These are phyloP conservation scores for Cremastinae sp. DNA, from an alignment of 2,888 invertebrate species.

Conservation along the genomic window DNA sequence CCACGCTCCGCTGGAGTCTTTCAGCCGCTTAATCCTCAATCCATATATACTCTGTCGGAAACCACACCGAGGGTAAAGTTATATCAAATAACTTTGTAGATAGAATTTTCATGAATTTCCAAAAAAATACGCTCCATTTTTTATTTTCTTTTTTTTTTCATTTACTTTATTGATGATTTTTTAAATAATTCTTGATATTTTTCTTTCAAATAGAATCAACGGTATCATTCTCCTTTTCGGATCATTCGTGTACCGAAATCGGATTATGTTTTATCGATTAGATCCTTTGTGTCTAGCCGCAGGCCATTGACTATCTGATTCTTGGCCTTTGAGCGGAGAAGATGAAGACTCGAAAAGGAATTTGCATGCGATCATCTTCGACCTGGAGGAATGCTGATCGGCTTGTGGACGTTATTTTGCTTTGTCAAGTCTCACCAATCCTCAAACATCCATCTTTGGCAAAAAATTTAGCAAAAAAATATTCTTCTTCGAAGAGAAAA, in stretches of 20 bases:
- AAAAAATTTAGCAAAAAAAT: background rate
- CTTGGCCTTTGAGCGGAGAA: background rate
- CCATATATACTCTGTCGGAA: constrained; percentile 4
- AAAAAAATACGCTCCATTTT: too few relatives aligned
- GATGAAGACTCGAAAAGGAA: constrained; percentile 54
- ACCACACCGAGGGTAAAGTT: too few relatives aligned
- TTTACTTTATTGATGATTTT: too few relatives aligned
- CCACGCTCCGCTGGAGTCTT: constrained; percentile 48
- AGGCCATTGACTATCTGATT: constrained; percentile 10
- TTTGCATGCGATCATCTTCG: constrained; percentile 65
- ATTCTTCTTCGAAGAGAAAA: background rate
- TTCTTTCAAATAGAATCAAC: too few relatives aligned
- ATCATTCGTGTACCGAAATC: constrained; percentile 62
- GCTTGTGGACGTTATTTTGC: constrained; percentile 14
- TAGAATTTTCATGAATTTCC: too few relatives aligned
- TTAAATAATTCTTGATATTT: too few relatives aligned
- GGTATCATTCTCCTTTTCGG: constrained; percentile 31
- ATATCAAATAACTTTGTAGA: too few relatives aligned
- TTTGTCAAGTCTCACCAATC: constrained; percentile 3
- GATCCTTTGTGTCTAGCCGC: constrained; percentile 54
- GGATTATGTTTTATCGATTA: constrained; percentile 63
- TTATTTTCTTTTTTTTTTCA: too few relatives aligned
- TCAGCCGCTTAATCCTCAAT: constrained; percentile 28
- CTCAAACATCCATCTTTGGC: background rate
- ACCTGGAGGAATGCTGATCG: constrained; percentile 28